Base-by-base conservation (phyloP, 2,797 vertebrate genomes). In the Melanogrammus aeglefinus region DNA sequence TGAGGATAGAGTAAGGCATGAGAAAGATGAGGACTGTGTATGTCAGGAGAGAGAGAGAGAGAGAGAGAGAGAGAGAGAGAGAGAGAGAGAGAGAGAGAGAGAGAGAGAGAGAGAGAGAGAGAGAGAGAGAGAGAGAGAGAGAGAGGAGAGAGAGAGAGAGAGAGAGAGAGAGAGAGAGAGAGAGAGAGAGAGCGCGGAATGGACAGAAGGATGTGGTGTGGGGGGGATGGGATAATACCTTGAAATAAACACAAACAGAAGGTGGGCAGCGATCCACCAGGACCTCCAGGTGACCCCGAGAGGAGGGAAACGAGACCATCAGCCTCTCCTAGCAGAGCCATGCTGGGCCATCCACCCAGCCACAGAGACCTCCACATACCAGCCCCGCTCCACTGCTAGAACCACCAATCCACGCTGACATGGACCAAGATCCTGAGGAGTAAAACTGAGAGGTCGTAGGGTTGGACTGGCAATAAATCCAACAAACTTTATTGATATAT, bases 231-330 rank as follows among this genome's bases (percentile, higher is more conserved):
- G 88, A 85, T 80, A 81, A 78, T 86, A 79, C 91, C 91, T 83
- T 90, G 89, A 94, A 94, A 94, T 92, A 94, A 92, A 90, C 86
- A 86, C 73, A 83, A 90, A 93, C 94, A 95, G 94, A 95, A 91
- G 94, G 93, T 93, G 91, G 94, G 94, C 91, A 92, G 1, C 27
- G 18, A 79, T 92, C 93, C 93, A 93, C 79, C 51, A 77, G 81
- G 13, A 29, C 85, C 92, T 93, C 91, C 92, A 94, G 92, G 92
- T 93, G 93, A 91, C 91, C 81, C 86, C 85, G 79, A 86, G 84
- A 78, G 75, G 86, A 83, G 88, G 89, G 85, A 31, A 35, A 21
- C 5, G 31, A 72, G 70, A 69, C 63, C 10, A 69, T 69, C 63
- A 27, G 63, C 63, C 63, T 69, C 63, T 69, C 24, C 8, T 87